Percentiles rank a stretch among this genome's conserved stretches.
phyloP scores from a whole-genome alignment of 2,113 vertebrate species.

The Galeopterus variegatus region DNA sequence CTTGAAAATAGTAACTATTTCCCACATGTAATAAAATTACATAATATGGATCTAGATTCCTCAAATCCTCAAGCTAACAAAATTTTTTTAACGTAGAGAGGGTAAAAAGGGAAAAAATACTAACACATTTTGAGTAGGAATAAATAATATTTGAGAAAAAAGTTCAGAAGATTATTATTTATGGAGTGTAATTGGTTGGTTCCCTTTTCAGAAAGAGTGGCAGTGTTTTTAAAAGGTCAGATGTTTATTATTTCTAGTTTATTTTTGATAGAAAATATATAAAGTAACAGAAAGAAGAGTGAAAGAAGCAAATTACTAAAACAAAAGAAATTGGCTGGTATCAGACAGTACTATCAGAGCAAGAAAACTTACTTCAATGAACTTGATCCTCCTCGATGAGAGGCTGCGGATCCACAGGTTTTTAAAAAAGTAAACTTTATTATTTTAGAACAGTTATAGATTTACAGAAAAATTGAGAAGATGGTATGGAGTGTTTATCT shows the following conservation, averaged over 20 bases:
- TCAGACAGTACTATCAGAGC: neutral
- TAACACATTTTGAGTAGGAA: neutral
- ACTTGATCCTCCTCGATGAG: too few species aligned
- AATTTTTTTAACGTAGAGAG: neutral
- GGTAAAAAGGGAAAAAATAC: neutral
- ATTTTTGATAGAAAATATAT: too few species aligned
- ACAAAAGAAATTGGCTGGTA: neutral
- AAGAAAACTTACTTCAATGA: too few species aligned
- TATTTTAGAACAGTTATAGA: too few species aligned
- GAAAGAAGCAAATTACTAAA: neutral
- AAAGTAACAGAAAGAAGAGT: neutral
- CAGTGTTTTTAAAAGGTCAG: neutral
- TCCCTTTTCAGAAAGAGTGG: neutral
- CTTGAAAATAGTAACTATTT: neutral
- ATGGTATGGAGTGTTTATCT: too few species aligned
- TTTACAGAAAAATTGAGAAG: too few species aligned
- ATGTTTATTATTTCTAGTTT: neutral
- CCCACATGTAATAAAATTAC: neutral
- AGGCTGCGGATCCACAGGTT: too few species aligned
- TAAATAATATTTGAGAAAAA: neutral
- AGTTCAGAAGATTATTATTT: too few species aligned
- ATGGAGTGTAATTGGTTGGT: too few species aligned
- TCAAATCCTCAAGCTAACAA: neutral
- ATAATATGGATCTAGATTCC: neutral
- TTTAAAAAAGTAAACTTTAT: too few species aligned